A percentile compares a stretch with the other conserved stretches of the same genome.
phyloP scores from a whole-genome alignment of 2,113 vertebrate species.

The Gymnogyps californianus region DNA sequence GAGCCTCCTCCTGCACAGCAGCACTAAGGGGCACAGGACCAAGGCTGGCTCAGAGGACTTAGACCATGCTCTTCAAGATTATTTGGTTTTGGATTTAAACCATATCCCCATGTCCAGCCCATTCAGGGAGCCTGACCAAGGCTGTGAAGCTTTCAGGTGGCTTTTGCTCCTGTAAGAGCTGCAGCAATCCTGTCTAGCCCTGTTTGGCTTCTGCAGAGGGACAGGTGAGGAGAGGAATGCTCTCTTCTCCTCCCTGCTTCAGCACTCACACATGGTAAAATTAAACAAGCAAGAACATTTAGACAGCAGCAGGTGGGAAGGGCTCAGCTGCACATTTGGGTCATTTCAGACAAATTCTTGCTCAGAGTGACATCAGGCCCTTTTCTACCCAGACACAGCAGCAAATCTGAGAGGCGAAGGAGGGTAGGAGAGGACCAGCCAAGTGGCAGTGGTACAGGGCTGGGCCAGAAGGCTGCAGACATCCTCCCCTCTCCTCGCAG shows the following conservation, averaged over 20 bases:
- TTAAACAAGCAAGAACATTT: neutral
- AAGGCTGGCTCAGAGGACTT: neutral
- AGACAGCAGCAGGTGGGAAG: neutral
- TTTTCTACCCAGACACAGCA: neutral
- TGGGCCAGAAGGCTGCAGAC: neutral
- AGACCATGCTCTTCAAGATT: neutral
- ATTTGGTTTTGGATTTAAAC: neutral
- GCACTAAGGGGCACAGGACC: too few species aligned
- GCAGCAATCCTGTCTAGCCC: neutral
- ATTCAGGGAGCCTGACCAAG: neutral
- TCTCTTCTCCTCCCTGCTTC: neutral
- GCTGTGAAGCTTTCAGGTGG: neutral
- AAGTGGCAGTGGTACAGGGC: neutral
- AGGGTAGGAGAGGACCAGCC: neutral
- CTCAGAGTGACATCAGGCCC: neutral
- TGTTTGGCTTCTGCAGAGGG: neutral
- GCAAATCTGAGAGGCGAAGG: neutral
- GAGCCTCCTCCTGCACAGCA: neutral
- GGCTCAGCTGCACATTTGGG: neutral
- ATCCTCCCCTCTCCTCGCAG: neutral
- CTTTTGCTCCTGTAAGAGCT: neutral
- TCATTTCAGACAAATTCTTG: neutral
- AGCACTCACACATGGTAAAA: neutral
- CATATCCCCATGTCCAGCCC: too few species aligned
- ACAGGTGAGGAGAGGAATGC: neutral